Percentiles rank a stretch among this genome's conserved stretches.
Evolutionary conservation across 2,797 vertebrate species (phyloP).

Genomic region (Trichosurus vulpecula): DNA sequence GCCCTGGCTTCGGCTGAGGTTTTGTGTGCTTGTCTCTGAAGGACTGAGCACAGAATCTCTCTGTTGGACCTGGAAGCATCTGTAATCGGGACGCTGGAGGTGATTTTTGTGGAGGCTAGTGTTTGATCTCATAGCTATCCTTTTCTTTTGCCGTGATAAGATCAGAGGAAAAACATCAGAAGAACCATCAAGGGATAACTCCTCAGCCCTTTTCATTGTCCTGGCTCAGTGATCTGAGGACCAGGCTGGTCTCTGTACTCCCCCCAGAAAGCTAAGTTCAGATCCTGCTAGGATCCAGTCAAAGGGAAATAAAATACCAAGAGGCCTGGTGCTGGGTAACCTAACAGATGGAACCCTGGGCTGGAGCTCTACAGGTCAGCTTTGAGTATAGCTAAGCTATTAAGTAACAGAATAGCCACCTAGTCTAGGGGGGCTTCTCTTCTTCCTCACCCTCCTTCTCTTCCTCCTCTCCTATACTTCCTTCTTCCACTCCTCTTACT

Average conservation of each 20-base stretch:
- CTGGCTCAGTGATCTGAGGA: constrained; percentile 2
- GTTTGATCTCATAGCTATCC: neutral
- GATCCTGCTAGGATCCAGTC: neutral
- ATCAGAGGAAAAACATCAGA: constrained; percentile 6
- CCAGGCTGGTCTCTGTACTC: neutral
- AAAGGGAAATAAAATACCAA: neutral
- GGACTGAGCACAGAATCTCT: constrained; percentile 36
- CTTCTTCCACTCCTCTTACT: neutral
- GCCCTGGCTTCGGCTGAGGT: neutral
- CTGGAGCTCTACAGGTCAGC: neutral
- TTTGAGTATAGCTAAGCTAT: neutral
- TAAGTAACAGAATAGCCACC: neutral
- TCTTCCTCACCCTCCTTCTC: neutral
- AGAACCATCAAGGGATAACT: neutral
- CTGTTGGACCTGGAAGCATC: constrained; percentile 3
- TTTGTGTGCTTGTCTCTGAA: constrained; percentile 4
- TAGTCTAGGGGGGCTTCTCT: neutral
- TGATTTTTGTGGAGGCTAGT: neutral
- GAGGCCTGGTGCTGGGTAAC: neutral
- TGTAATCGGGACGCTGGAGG: neutral
- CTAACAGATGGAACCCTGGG: neutral
- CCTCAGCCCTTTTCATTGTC: neutral
- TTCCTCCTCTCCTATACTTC: neutral
- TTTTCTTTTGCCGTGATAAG: neutral
- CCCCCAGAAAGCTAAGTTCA: neutral